phyloP scores from a whole-genome alignment of 2,797 vertebrate species.

The Hydrocynus forskahlii region DNA sequence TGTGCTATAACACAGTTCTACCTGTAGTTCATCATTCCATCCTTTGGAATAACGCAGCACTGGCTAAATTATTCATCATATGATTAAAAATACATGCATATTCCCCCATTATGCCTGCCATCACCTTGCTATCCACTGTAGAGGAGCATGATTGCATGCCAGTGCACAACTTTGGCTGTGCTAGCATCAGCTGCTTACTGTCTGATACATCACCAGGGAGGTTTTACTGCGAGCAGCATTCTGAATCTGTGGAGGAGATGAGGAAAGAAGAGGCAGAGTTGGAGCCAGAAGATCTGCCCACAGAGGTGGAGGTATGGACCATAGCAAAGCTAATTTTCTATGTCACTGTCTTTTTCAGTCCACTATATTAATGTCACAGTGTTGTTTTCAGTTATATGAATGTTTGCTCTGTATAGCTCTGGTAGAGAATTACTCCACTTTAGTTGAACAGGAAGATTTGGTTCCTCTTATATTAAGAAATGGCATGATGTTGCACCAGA shows the following conservation, averaged over 20 bases:
- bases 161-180: constrained; percentile 26
- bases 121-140: not conserved
- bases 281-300: not conserved
- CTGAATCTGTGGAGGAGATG: constrained; percentile 61
- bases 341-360: not conserved
- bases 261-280: constrained; percentile 28
- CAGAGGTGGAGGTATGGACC: constrained; percentile 50
- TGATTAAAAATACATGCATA: constrained; percentile 62
- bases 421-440: not conserved
- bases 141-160: constrained; percentile 13
- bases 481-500: not conserved
- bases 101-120: constrained; percentile 13
- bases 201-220: constrained; percentile 69
- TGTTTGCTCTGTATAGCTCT: not conserved
- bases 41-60: constrained; percentile 31
- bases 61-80: constrained; percentile 57
- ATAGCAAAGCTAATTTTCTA: constrained; percentile 24
- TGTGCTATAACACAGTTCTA: constrained; percentile 4
- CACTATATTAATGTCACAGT: not conserved
- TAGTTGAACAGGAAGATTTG: not conserved
- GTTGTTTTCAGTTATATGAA: constrained; percentile 10
- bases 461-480: not conserved
- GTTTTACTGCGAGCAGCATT: constrained; percentile 82
- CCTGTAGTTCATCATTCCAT: constrained; percentile 37
- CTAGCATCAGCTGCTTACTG: constrained; percentile 46